These are phyloP conservation scores for Neoarius graeffei DNA, from an alignment of 2,113 vertebrate species.

Conservation along the genomic window DNA sequence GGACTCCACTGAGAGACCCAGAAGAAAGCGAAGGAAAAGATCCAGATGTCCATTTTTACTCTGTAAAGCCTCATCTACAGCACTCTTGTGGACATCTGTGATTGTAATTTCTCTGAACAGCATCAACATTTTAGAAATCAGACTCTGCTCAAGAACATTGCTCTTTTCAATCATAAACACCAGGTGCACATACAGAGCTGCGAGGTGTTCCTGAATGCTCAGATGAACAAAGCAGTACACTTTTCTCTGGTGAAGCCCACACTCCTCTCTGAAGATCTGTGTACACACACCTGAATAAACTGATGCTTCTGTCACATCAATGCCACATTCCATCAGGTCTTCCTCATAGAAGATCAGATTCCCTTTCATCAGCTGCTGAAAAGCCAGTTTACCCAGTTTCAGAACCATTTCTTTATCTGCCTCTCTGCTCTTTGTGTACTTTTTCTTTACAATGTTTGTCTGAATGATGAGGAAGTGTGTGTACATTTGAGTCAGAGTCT, in stretches of 20 bases:
- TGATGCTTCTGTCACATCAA: not conserved
- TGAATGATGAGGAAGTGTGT: too few species aligned
- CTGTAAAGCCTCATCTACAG: not conserved
- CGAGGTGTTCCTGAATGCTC: too few species aligned
- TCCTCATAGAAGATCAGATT: not conserved
- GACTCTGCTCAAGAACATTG: not conserved
- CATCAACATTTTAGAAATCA: not conserved
- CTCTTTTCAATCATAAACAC: not conserved
- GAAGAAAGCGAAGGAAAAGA: not conserved
- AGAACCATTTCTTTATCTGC: too few species aligned
- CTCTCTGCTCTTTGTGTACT: not conserved
- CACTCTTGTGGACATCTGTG: not conserved
- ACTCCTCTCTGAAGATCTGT: too few species aligned
- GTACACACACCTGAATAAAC: not conserved
- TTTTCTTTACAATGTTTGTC: not conserved
- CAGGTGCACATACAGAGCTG: not conserved
- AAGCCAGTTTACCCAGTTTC: not conserved
- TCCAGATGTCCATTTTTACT: slow-evolving; percentile 3
- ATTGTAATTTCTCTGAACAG: not conserved
- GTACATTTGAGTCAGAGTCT: too few species aligned
- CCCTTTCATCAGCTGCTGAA: not conserved
- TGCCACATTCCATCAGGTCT: too few species aligned
- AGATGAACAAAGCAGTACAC: not conserved
- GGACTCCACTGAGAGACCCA: slow-evolving; percentile 9
- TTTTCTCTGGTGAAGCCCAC: not conserved